Percentiles rank a stretch among this genome's conserved stretches.
These are phyloP conservation scores for Halcyon malimbica DNA, from an alignment of 2,113 vertebrate species.

Conservation along the genomic window DNA sequence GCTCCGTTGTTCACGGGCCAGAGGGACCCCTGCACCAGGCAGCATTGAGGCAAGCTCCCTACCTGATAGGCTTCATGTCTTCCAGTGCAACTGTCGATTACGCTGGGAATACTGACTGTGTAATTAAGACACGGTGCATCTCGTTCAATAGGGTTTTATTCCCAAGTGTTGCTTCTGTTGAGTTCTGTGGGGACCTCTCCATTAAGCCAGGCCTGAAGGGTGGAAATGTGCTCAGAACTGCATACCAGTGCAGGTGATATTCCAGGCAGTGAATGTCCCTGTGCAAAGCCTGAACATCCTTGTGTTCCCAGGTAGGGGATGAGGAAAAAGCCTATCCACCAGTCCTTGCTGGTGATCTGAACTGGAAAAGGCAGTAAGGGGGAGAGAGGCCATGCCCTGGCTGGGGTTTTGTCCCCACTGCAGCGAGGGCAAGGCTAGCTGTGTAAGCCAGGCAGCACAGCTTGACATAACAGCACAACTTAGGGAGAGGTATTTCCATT, in stretches of 20 bases:
- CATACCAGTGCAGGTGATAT: not conserved
- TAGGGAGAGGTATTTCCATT: rapidly evolving
- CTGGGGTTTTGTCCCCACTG: not conserved
- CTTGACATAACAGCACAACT: not conserved
- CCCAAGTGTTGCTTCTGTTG: not conserved
- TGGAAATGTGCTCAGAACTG: not conserved
- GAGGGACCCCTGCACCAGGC: not conserved
- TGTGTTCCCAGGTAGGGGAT: not conserved
- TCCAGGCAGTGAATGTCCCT: not conserved
- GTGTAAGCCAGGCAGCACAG: not conserved
- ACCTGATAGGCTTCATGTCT: not conserved
- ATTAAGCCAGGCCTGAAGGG: not conserved
- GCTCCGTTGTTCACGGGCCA: rapidly evolving
- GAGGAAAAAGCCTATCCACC: not conserved
- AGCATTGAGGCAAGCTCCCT: not conserved
- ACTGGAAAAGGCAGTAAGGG: not conserved
- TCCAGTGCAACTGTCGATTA: rapidly evolving
- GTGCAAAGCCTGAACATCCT: not conserved
- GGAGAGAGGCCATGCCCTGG: not conserved
- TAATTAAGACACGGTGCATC: not conserved
- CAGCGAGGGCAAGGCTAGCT: not conserved
- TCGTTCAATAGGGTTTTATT: not conserved
- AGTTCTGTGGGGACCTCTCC: not conserved
- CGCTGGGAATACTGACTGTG: not conserved
- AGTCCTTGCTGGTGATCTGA: not conserved